Base-by-base conservation (phyloP, 2,888 invertebrate genomes). In the Cephus spinipes region DNA sequence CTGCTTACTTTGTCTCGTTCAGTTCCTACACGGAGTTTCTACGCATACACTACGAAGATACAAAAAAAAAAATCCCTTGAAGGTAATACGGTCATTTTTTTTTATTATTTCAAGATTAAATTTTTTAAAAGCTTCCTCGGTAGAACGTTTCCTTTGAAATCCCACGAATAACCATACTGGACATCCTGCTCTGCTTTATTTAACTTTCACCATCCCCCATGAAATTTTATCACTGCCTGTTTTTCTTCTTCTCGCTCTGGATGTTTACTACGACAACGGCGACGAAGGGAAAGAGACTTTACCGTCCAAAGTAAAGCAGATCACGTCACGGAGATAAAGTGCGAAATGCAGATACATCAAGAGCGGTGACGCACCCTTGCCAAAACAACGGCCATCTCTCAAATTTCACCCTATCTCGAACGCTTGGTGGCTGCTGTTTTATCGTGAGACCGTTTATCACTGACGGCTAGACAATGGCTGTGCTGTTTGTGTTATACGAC, bases 401-500 rank as follows among this genome's bases (percentile, higher is more conserved):
- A 87, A 84, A 85, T 84, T 83, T 82, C 83, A 80, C 55, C 79
- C 32, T 73, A 71, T 74, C 77, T 78, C 80, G 74, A 40, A 76
- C 77, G 76, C 77, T 81, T 77, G 78, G 82, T 82, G 81, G 83
- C 84, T 81, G 80, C 83, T 85, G 87, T 89, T 89, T 89, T 89
- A 89, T 88, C 88, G 86, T 84, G 80, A 82, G 83, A 85, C 87
- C 88, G 87, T 89, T 89, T 88, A 88, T 89, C 89, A 89, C 87
- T 83, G 87, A 81, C 85, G 85, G 85, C 87, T 85, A 88, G 86
- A 88, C 88, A 88, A 88, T 87, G 82, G 82, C 83, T 84, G 84
- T 83, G 84, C 84, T 87, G 83, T 86, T 83, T 84, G 83, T 81
- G 85, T 85, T 87, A 83, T 84, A 81, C 81, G 69, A 77, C 78